Conservation (phyloP, 2,113 vertebrate genomes). For the Paralichthys olivaceus region DNA sequence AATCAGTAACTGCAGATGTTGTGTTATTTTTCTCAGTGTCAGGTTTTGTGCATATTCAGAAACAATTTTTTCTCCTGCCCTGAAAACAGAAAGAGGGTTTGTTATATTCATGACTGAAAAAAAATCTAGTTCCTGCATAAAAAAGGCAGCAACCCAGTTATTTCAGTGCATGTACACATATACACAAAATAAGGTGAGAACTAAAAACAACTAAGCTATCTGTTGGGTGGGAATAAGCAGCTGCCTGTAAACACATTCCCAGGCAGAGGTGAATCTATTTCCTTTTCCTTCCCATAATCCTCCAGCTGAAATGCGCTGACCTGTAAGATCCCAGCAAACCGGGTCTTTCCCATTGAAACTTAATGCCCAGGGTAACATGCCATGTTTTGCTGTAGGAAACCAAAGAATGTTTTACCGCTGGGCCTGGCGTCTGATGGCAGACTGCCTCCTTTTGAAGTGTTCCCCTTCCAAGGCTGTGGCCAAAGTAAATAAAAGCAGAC, state of each 20-base stretch:
- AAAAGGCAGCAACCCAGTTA: background rate
- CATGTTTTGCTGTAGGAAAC: slow-evolving; percentile 87
- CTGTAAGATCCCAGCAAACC: slow-evolving; percentile 69
- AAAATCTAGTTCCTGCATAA: background rate
- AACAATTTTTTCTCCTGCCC: background rate
- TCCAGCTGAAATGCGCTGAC: slow-evolving; percentile 70
- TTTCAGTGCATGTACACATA: background rate
- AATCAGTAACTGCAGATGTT: background rate
- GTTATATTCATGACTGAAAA: background rate
- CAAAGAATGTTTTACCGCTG: slow-evolving; percentile 87
- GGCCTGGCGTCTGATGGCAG: slow-evolving; percentile 86
- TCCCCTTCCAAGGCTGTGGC: slow-evolving; percentile 83
- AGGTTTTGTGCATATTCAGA: background rate
- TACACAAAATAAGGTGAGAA: slow-evolving; percentile 12
- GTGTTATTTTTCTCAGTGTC: background rate
- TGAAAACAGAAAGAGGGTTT: background rate
- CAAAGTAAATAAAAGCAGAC: slow-evolving; percentile 89
- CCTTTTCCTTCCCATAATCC: slow-evolving; percentile 43
- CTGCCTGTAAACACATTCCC: slow-evolving; percentile 53
- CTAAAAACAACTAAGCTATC: background rate
- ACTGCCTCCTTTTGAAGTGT: slow-evolving; percentile 83
- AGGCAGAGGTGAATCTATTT: slow-evolving; percentile 39
- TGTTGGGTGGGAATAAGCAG: slow-evolving; percentile 26
- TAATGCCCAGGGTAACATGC: slow-evolving; percentile 45
- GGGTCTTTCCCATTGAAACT: slow-evolving; percentile 67